Base-by-base conservation (phyloP, 2,113 vertebrate genomes). In the Pygoscelis adeliae region DNA sequence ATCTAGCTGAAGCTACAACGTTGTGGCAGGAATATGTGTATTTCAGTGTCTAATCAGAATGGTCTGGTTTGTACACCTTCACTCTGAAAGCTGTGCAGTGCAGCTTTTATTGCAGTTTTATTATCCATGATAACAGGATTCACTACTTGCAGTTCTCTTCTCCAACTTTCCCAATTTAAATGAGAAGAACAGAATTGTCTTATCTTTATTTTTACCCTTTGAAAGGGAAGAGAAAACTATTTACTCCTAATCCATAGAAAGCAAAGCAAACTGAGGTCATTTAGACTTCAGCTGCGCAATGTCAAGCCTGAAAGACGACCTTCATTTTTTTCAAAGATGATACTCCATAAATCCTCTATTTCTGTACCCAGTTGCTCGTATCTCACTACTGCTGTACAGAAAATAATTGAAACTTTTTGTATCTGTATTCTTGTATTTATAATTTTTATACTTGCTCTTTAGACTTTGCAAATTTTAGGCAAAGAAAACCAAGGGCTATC, bases 221-320 rank as follows among this genome's bases (percentile, higher is more conserved):
- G 52, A 89, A 97, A 89, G 40, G 6, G 26, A 92, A 86, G 32
- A 77, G 79, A 89, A 95, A 89, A 87, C 83, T 93, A 96, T 74
- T 92, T 97, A 83, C 26, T 79, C 63, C 56, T 85, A 82, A 89
- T 77, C 47, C 89, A 92, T 0, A 77, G 36, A 70, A 89, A 83
- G 74, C 56, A 90, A 78, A 92, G 73, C 46, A 83, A 94, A 73
- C 61, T 15, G 61, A 95, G 50, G 50, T 73, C 9, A 76, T 59
- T 94, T 59, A 87, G 73, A 82, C 29, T 89, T 96, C 46, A 85
- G 53, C 23, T 93, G 42, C 6, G 3, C 62, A 53, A 95, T 26
- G 55, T 66, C 59, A 87, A 79, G 29, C 38, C 29, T 87, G 81
- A 91, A 85, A 94, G 73, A 90, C 1, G 27, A 79, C 47, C 61